Conservation (phyloP, 2,888 invertebrate species). For the Nomada ruficornis region DNA sequence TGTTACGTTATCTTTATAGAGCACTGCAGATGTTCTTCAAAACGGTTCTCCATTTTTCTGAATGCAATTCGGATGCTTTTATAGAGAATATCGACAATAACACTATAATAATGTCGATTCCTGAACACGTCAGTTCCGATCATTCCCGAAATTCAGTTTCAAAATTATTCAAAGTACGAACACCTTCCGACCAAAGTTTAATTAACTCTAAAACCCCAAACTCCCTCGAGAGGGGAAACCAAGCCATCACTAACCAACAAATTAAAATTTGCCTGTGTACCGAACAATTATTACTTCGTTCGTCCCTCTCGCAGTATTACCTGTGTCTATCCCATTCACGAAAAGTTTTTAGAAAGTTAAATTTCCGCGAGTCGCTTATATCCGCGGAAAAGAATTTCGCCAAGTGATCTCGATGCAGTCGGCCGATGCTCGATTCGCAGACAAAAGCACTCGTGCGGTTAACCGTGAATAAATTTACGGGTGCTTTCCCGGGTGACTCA, state of each 20-base stretch:
- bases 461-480: slow-evolving; percentile 50
- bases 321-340: neutral
- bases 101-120: too few relatives aligned
- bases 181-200: too few relatives aligned
- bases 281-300: too few relatives aligned
- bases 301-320: too few relatives aligned
- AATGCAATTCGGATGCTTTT: neutral
- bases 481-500: slow-evolving; percentile 61
- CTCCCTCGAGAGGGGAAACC: too few relatives aligned
- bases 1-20: slow-evolving; percentile 2
- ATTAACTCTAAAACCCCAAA: too few relatives aligned
- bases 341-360: neutral
- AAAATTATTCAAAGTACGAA: too few relatives aligned
- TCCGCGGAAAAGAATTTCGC: slow-evolving; percentile 12
- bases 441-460: neutral
- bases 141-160: too few relatives aligned
- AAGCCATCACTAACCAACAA: too few relatives aligned
- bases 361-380: neutral
- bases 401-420: neutral
- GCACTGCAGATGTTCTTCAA: neutral
- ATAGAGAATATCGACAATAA: too few relatives aligned
- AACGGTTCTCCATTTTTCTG: neutral
- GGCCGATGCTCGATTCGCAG: neutral
- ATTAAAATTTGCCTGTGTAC: neutral
- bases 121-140: too few relatives aligned